Percentiles rank a stretch among this genome's conserved stretches.
Evolutionary conservation across 2,888 invertebrate species (phyloP).

Genomic region (Harmothoe impar): DNA sequence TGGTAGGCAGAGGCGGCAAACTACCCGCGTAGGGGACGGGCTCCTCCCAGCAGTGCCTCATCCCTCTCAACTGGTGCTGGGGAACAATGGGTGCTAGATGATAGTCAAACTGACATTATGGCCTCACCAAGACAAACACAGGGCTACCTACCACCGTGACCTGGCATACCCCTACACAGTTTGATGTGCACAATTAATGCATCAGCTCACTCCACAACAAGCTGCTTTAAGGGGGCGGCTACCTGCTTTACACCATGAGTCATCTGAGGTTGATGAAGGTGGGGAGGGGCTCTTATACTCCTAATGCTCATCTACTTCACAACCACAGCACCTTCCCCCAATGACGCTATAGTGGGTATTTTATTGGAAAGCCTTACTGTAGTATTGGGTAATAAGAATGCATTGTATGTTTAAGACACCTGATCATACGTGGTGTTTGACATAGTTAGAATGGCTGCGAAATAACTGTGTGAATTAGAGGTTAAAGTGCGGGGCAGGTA

Average conservation of each 20-base stretch:
- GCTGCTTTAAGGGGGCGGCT: neutral
- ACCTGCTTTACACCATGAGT: neutral
- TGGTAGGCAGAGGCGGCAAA: neutral
- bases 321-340: too few species aligned
- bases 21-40: neutral
- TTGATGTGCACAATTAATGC: conserved; percentile 44
- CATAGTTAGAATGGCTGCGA: too few species aligned
- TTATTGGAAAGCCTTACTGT: too few species aligned
- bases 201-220: conserved; percentile 7
- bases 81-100: conserved; percentile 11
- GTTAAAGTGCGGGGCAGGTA: neutral
- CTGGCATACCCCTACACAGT: neutral
- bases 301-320: too few species aligned
- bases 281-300: neutral
- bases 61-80: neutral
- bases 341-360: too few species aligned
- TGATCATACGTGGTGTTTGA: too few species aligned
- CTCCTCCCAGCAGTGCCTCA: neutral
- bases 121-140: conserved; percentile 28
- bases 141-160: neutral
- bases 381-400: too few species aligned
- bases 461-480: neutral
- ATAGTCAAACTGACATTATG: neutral
- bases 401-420: too few species aligned
- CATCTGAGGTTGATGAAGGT: neutral